Evolutionary conservation across 2,113 vertebrate species (phyloP), one percentile per base, ranked within the genome.

Genomic region (Athene cunicularia): DNA sequence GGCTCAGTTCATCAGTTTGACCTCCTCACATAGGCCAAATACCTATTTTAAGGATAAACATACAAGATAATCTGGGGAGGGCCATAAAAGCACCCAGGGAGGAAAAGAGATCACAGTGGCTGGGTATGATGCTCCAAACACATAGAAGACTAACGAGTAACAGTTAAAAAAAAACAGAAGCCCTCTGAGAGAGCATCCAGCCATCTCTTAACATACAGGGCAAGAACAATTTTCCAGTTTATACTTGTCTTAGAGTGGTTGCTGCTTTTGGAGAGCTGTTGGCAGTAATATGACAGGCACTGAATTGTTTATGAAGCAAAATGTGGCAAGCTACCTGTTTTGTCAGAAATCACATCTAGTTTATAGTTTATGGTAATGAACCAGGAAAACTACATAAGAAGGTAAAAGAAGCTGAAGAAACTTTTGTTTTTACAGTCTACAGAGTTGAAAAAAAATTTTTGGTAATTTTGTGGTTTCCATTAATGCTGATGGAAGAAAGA

Each of bases 1-100:
- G 85, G 85, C 95, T 96, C 91, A 94, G 88, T 86, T 86, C 45
- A 82, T 80, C 83, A 74, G 28, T 59, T 17, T 71, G 72, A 92
- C 19, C 12, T 50, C 26, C n/a, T 58, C 2, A 5, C 7, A 13
- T 0, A 60, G 35, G 41, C 9, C 84, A 77, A 89, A 39, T 2
- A 64, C 11, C 50, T 73, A 5, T 76, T 88, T 76, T 26, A 70
- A 39, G 32, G 41, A 68, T 9, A 77, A 90, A 81, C 14, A 45
- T 2, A 12, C 16, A 53, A 37, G 47, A 74, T 28, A 70, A 82
- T 9, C 32, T 22, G 74, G 70, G 43, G 12, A 85, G 23, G 66
- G 56, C 56, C 28, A 62, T 0, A 28, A 59, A 30, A 79, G 28
- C 73, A 87, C 27, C 11, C 43, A 62, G 28, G 50, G 77, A 60